A percentile compares a stretch with the other conserved stretches of the same genome.
Conservation (phyloP, 1,140 invertebrate species). For the Oncopeltus fasciatus region DNA sequence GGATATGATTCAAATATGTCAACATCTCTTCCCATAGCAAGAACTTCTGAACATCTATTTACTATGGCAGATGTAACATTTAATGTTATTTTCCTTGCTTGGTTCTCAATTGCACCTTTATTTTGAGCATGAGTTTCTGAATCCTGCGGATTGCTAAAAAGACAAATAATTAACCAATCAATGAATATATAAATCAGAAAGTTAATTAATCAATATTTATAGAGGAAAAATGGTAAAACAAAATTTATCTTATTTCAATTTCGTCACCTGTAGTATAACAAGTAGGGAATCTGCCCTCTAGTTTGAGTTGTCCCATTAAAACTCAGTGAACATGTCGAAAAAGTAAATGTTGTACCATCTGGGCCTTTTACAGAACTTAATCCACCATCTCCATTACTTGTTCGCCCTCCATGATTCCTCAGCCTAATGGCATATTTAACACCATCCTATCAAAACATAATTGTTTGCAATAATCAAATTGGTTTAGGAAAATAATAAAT, state of each 20-base stretch:
- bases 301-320: slow-evolving; percentile 89
- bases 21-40: slow-evolving; percentile 51
- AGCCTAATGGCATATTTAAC: slow-evolving; percentile 77
- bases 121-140: slow-evolving; percentile 47
- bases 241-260: too few species aligned
- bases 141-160: slow-evolving; percentile 44
- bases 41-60: slow-evolving; percentile 52
- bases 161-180: background rate
- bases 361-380: slow-evolving; percentile 72
- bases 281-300: slow-evolving; percentile 84
- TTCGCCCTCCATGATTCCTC: slow-evolving; percentile 80
- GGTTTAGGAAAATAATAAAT: too few species aligned
- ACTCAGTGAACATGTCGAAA: slow-evolving; percentile 79
- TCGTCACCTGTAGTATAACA: slow-evolving; percentile 76
- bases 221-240: too few species aligned
- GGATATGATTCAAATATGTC: slow-evolving; percentile 38
- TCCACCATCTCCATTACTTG: slow-evolving; percentile 84
- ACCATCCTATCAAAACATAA: slow-evolving; percentile 50
- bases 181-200: background rate
- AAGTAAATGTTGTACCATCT: slow-evolving; percentile 84
- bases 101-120: slow-evolving; percentile 50
- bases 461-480: too few species aligned
- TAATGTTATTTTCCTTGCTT: slow-evolving; percentile 55
- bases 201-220: too few species aligned
- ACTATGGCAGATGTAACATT: slow-evolving; percentile 56